Percentiles rank a stretch among this genome's conserved stretches.
Evolutionary conservation across 2,888 invertebrate species (phyloP).

Genomic region (Vandiemenella viatica): DNA sequence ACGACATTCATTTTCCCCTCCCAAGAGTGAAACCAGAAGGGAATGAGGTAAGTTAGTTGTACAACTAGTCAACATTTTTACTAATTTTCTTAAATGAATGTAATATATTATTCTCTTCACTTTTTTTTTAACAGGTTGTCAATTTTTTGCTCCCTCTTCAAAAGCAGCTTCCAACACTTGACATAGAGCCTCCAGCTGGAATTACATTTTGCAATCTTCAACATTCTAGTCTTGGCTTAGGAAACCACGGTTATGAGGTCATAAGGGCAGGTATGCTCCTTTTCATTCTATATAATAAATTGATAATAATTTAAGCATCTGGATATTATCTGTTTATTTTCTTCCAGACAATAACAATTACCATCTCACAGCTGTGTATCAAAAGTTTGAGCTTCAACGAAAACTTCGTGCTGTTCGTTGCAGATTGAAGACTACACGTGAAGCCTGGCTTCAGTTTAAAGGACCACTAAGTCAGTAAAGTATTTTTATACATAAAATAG

Average conservation of each 20-base stretch:
- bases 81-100: background rate
- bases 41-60: background rate
- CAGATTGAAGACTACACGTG: slow-evolving; percentile 1
- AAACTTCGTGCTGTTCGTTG: slow-evolving; percentile 2
- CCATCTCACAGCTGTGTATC: background rate
- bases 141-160: background rate
- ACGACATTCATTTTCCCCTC: background rate
- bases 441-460: slow-evolving; percentile 7
- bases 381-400: slow-evolving; percentile 5
- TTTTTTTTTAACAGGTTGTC: background rate
- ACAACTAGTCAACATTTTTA: background rate
- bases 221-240: slow-evolving; percentile 13
- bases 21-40: slow-evolving; percentile 4
- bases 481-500: background rate
- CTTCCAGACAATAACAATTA: no score
- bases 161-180: slow-evolving; percentile 4
- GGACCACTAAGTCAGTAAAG: slow-evolving; percentile 6
- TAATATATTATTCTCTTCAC: background rate
- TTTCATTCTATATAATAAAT: no score
- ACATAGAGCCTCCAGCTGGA: slow-evolving; percentile 18
- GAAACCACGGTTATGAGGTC: slow-evolving; percentile 17
- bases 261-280: slow-evolving; percentile 8
- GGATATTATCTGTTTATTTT: no score
- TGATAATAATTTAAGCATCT: no score
- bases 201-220: slow-evolving; percentile 17